A percentile compares a stretch with the other conserved stretches of the same genome.
Conservation (phyloP, 2,888 invertebrate species). For the Rhogogaster chlorosoma region DNA sequence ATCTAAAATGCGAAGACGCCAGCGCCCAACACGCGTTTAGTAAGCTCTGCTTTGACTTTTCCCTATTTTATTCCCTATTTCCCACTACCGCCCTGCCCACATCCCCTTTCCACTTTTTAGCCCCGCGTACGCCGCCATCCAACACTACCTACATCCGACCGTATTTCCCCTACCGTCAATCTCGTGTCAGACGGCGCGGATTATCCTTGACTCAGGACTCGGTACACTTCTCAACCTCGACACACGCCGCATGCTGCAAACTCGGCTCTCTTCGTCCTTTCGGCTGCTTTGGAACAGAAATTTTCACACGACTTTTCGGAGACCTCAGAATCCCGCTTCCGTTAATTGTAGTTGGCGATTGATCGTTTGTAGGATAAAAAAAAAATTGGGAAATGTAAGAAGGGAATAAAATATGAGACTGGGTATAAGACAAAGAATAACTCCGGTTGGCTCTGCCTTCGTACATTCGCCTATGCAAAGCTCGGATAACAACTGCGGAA, state of each 20-base stretch:
- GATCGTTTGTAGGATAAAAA: slow-evolving; percentile 14
- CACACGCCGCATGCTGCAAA: slow-evolving; percentile 8
- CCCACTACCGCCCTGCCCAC: neutral
- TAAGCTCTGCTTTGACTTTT: slow-evolving; percentile 53
- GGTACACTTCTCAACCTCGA: slow-evolving; percentile 15
- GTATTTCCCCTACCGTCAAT: slow-evolving; percentile 58
- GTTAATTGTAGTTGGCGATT: neutral
- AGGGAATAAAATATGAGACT: slow-evolving; percentile 10
- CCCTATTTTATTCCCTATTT: slow-evolving; percentile 22
- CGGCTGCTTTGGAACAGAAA: neutral
- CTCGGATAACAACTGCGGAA: neutral
- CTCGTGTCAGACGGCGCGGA: slow-evolving; percentile 60
- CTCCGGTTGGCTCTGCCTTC: neutral
- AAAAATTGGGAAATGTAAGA: neutral
- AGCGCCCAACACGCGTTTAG: slow-evolving; percentile 55
- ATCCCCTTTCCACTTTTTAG: slow-evolving; percentile 18
- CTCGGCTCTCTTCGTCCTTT: neutral
- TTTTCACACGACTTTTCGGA: neutral
- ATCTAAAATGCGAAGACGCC: slow-evolving; percentile 59
- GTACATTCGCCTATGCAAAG: neutral
- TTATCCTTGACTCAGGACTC: slow-evolving; percentile 44
- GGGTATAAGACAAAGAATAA: neutral
- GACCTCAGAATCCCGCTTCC: neutral
- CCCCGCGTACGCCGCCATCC: slow-evolving; percentile 42
- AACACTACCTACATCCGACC: slow-evolving; percentile 28